Evolutionary conservation across 1,140 invertebrate species (phyloP), one percentile per base, ranked within the genome.

Genomic region (Harlomillsia oculata): DNA sequence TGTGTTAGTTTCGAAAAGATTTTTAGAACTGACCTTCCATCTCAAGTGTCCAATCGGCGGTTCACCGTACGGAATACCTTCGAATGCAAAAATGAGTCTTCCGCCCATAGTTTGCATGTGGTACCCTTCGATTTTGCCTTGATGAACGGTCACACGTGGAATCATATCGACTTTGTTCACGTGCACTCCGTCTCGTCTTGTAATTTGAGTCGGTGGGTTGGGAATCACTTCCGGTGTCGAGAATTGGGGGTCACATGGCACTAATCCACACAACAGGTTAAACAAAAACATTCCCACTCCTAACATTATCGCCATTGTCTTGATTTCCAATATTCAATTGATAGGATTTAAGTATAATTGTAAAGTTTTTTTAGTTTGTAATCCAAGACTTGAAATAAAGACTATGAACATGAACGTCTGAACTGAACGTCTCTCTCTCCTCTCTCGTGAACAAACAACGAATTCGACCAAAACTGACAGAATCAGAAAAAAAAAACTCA

Each of bases 191-290:
- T 16, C 37, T 5, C 8, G 2, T 20, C 23, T 32, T 44, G 11
- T 14, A 3, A 13, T 9, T 18, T n/a, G n/a, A 20, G 6, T 4
- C 6, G 8, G 14, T 13, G 28, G 40, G 39, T 25, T 36, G 21
- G 14, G 9, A 3, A 25, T 45, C 23, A 55, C 51, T 37, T 60
- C 58, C 3, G 58, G 51, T 30, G 11, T 40, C 0, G 29, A 28
- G 30, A 29, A 50, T 21, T 51, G 28, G 1, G 53, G 52, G 29
- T 60, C 58, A 39, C 58, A 60, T 0, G 58, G 52, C 2, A 60
- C 51, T n/a, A 60, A 23, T 11, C 58, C 58, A 51, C 58, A 60
- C n/a, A 60, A 44, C 13, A 60, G 37, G 45, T 60, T 54, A 18
- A 60, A 60, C 0, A 60, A 37, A 37, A 60, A 60, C 20, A 41